Conservation (phyloP, 2,888 invertebrate species). For the Ferrisia virgata region DNA sequence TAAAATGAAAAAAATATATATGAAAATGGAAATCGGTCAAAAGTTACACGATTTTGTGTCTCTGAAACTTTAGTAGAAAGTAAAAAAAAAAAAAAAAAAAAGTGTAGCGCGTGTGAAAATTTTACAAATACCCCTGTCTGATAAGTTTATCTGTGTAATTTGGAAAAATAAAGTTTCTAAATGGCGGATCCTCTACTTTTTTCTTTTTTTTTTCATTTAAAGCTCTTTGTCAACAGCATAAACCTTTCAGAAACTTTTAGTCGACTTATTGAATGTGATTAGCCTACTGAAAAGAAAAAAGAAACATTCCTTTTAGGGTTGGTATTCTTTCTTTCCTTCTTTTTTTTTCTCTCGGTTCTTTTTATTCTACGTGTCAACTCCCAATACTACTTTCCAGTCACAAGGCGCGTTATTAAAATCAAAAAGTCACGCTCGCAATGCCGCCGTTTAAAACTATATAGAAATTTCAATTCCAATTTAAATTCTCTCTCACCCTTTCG, state of each 20-base stretch:
- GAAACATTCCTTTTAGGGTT: background rate
- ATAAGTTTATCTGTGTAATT: constrained; percentile 4
- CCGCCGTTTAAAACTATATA: background rate
- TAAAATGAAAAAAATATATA: background rate
- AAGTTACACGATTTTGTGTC: background rate
- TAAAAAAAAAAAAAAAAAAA: background rate
- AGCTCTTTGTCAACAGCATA: constrained; percentile 8
- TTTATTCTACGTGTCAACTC: background rate
- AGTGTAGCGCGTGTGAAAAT: background rate
- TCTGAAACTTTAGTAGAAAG: background rate
- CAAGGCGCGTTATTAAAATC: background rate
- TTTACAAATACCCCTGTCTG: background rate
- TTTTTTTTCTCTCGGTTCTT: too few species aligned
- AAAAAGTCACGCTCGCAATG: background rate
- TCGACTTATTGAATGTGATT: constrained; percentile 1
- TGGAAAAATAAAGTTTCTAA: constrained; percentile 9
- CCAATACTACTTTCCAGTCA: background rate
- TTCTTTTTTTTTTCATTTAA: background rate
- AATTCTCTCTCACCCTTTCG: background rate
- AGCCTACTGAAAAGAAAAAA: background rate
- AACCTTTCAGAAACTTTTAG: constrained; percentile 11
- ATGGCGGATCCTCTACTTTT: background rate
- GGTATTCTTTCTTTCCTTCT: background rate
- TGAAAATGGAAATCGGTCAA: background rate
- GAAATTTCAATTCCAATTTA: background rate